Percentiles rank a stretch among this genome's conserved stretches.
Conservation (phyloP, 2,888 invertebrate species). For the Hipparchia sbordonii region DNA sequence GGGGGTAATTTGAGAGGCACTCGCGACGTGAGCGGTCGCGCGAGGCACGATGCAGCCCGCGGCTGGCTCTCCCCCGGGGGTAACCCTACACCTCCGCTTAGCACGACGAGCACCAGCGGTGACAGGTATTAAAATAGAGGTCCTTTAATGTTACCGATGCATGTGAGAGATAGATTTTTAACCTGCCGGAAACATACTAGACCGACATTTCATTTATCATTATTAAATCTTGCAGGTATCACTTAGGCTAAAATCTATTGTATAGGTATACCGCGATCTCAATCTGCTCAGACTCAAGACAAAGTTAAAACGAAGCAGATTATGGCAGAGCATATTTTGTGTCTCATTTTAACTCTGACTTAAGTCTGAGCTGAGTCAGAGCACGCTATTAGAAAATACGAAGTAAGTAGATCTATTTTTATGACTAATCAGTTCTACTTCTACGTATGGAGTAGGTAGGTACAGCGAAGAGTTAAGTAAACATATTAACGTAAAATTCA, state of each 20-base stretch:
- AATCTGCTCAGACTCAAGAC: too few species aligned
- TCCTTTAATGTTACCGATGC: constrained; percentile 45
- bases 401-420: neutral
- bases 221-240: neutral
- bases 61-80: constrained; percentile 56
- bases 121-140: constrained; percentile 66
- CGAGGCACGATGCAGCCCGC: constrained; percentile 43
- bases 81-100: constrained; percentile 58
- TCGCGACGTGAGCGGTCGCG: constrained; percentile 50
- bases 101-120: constrained; percentile 44
- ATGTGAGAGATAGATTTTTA: constrained; percentile 38
- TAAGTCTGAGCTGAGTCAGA: too few species aligned
- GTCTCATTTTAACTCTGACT: too few species aligned
- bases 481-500: neutral
- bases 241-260: too few species aligned
- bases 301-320: too few species aligned
- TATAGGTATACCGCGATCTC: too few species aligned
- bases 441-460: neutral
- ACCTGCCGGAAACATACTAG: constrained; percentile 38
- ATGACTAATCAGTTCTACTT: neutral
- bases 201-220: constrained; percentile 11
- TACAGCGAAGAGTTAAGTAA: neutral
- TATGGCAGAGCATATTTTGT: too few species aligned
- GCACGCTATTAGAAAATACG: neutral
- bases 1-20: constrained; percentile 81